Conservation (phyloP, 2,888 invertebrate species). For the Mythimna pallens region DNA sequence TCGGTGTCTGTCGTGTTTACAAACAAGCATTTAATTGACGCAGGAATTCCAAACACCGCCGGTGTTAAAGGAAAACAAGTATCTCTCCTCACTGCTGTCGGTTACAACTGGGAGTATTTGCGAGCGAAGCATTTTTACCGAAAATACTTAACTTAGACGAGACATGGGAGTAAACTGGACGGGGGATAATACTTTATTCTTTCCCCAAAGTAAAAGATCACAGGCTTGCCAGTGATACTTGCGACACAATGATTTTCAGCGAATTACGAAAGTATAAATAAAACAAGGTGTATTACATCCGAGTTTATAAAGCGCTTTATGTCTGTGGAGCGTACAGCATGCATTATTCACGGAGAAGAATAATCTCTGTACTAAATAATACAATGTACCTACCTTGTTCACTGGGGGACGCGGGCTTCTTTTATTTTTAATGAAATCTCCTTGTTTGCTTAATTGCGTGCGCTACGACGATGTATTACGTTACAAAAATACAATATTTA, state of each 20-base stretch:
- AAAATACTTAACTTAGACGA: conserved; percentile 29
- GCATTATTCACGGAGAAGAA: conserved; percentile 75
- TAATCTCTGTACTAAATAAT: conserved; percentile 73
- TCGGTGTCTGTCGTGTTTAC: conserved; percentile 82
- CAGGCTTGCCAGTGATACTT: conserved; percentile 48
- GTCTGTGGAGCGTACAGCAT: conserved; percentile 69
- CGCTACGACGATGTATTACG: conserved; percentile 52
- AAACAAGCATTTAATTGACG: conserved; percentile 87
- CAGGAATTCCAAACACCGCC: conserved; percentile 85
- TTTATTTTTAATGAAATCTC: conserved; percentile 77
- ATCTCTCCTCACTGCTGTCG: conserved; percentile 67
- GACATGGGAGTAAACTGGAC: conserved; percentile 24
- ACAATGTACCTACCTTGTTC: conserved; percentile 71
- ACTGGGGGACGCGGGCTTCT: conserved; percentile 66
- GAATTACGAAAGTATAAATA: conserved; percentile 62
- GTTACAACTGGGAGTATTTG: conserved; percentile 65
- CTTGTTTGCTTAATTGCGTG: conserved; percentile 75
- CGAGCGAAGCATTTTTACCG: conserved; percentile 56
- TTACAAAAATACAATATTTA: conserved; percentile 57
- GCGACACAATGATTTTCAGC: conserved; percentile 54
- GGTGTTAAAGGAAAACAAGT: conserved; percentile 81
- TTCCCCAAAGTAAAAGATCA: conserved; percentile 27
- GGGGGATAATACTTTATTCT: conserved; percentile 21
- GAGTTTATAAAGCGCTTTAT: conserved; percentile 74
- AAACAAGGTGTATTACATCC: conserved; percentile 69